These are phyloP conservation scores for Nymphalis c-album DNA, from an alignment of 2,888 invertebrate genomes.

Conservation along the genomic window DNA sequence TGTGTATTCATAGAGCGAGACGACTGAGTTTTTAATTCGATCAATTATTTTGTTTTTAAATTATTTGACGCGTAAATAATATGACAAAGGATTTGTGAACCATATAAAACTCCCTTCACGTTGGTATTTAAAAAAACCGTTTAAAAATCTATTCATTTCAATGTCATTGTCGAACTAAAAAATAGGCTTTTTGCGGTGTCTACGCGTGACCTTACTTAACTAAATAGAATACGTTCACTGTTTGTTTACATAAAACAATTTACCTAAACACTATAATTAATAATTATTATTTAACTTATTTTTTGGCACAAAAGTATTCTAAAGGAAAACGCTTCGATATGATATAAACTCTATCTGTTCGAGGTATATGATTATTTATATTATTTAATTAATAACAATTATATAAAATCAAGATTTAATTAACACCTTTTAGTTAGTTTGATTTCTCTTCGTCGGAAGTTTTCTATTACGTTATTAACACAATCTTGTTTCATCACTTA, in stretches of 20 bases:
- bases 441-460: constrained; percentile 6
- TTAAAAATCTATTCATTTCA: constrained; percentile 49
- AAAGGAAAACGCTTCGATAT: no score
- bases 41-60: not conserved
- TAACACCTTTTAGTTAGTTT: not conserved
- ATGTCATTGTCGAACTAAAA: constrained; percentile 59
- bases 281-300: not conserved
- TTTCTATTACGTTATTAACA: not conserved
- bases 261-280: constrained; percentile 15
- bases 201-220: constrained; percentile 52
- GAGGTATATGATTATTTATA: not conserved
- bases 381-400: constrained; percentile 1
- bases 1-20: constrained; percentile 63
- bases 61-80: constrained; percentile 22
- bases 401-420: not conserved
- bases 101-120: constrained; percentile 42
- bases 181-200: constrained; percentile 52
- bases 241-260: constrained; percentile 29
- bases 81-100: constrained; percentile 26
- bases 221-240: constrained; percentile 54
- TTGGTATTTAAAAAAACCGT: constrained; percentile 30
- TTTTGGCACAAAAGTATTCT: not conserved
- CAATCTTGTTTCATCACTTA: not conserved
- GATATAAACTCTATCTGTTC: no score
- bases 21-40: constrained; percentile 2